Evolutionary conservation across 2,797 vertebrate genomes (phyloP), one percentile per base, ranked within the genome.

Genomic region (Emydoidea blandingii): DNA sequence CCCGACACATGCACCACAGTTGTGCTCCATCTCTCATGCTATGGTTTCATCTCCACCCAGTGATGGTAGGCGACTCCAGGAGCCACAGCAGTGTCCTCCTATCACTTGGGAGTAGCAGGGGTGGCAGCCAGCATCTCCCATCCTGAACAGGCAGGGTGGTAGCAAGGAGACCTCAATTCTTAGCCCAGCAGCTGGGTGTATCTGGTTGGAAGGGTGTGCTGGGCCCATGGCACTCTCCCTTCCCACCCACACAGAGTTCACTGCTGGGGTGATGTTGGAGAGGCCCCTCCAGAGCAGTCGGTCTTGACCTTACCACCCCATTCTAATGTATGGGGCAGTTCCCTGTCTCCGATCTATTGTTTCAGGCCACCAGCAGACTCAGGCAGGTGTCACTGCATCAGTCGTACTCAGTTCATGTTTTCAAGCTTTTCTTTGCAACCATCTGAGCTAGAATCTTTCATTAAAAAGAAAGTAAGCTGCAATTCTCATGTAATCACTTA

Each of bases 201-300:
- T 76, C 72, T 44, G 19, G 5, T 49, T 92, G 94, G 86, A 74
- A 87, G 93, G 94, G 86, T 88, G 80, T 92, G 81, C 92, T 78
- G 62, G 52, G 78, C 80, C 87, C 86, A 18, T 54, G 56, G 83
- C 82, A 6, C 12, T 44, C 68, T 44, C 81, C 82, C 50, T 41
- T 57, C 52, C 80, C 65, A 27, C 76, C 12, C 23, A 1, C 1
- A 1, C 0, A 57, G 11, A 53, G 50, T 50, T 92, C 8, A 16
- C 83, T 44, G 82, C 49, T 52, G 27, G 44, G 9, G 1, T 72
- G 41, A 2, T 10, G 44, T 68, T 3, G 2, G 37, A 59, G 68
- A 57, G 59, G n/a, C 10, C 89, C 44, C 83, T 88, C 65, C 85
- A 80, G 50, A 87, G n/a, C 41, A 41, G 49, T 41, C 15, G 56